These are phyloP conservation scores for Campopleginae sp. DNA, from an alignment of 2,888 invertebrate species.

Conservation along the genomic window DNA sequence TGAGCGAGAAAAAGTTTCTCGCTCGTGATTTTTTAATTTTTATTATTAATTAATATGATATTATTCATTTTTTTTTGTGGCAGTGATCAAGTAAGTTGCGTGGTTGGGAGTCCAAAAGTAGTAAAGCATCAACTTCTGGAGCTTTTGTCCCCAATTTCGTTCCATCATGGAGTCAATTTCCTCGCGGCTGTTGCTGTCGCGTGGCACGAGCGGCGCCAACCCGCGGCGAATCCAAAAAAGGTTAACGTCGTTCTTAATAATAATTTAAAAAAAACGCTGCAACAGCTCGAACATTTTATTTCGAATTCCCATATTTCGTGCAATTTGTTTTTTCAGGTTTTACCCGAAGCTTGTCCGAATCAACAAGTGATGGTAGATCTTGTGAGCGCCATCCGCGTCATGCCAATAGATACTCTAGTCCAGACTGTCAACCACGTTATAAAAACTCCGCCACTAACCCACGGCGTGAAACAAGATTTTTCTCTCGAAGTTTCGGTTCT, in stretches of 20 bases:
- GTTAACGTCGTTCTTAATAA: conserved; percentile 61
- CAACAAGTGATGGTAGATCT: conserved; percentile 92
- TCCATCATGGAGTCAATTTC: conserved; percentile 92
- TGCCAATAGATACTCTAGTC: conserved; percentile 93
- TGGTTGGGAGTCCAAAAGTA: conserved; percentile 87
- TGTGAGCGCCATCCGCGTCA: conserved; percentile 91
- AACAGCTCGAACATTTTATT: neutral
- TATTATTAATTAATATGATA: conserved; percentile 70
- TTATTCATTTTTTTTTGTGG: conserved; percentile 35
- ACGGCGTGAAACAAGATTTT: conserved; percentile 86
- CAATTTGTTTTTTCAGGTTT: conserved; percentile 83
- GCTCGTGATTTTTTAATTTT: neutral
- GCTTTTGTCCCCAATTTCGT: conserved; percentile 93
- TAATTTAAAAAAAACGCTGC: neutral
- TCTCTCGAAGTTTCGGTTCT: conserved; percentile 92
- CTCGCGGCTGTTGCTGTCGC: conserved; percentile 93
- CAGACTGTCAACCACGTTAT: conserved; percentile 93
- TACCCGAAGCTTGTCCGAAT: conserved; percentile 88
- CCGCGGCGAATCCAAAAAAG: conserved; percentile 84
- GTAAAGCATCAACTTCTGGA: conserved; percentile 92
- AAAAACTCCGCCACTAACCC: conserved; percentile 89
- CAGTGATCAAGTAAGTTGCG: conserved; percentile 85
- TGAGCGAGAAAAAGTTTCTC: neutral
- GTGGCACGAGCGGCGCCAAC: conserved; percentile 90
- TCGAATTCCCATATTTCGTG: conserved; percentile 21